Base-by-base conservation (phyloP, 2,797 vertebrate species). In the Lepidocolaptes lacrymiger region DNA sequence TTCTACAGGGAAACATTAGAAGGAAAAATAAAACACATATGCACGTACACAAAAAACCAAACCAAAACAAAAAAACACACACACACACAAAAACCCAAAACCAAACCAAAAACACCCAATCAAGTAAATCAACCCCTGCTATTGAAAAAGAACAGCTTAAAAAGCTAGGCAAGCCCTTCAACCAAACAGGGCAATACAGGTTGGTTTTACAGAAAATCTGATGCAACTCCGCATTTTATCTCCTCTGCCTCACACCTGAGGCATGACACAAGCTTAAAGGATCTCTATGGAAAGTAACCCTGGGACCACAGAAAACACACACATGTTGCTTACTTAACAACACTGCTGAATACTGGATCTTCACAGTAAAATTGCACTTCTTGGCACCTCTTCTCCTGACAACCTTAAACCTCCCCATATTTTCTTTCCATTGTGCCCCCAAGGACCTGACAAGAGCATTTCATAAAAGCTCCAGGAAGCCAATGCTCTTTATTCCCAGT, bases 11-110 rank as follows among this genome's bases (percentile, higher is more conserved):
- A 88, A 94, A 69, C 34, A 34, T 63, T 52, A 87, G 67, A 95
- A 87, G 52, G 55, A 76, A 92, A 96, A 95, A 81, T 72, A 90
- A 94, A 89, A 32, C 81, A 67, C 89, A 81, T 75, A 76, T 62
- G 86, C 48, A 61, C 36, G 52, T 22, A 56, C 8, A 58, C 27
- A 34, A 49, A 49, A 26, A 49, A 23, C 15, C 24, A 48, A 48
- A 44, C 20, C 43, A 12, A 23, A 48, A 48, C 46, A 12, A 48
- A 48, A 27, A 26, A 46, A 23, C 12, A 24, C 21, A 46, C 20
- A 44, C 44, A 22, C 44, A 22, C 39, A 41, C 39, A 22, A 49
- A 49, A 26, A 49, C 23, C 15, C 24, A 48, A 48, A 44, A 44
- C 43, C 12, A 23, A 48, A 48, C 46, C 22, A 48, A 48, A 49